Conservation (phyloP, 2,113 vertebrate genomes). For the Cryptomyrus ogoouensis region DNA sequence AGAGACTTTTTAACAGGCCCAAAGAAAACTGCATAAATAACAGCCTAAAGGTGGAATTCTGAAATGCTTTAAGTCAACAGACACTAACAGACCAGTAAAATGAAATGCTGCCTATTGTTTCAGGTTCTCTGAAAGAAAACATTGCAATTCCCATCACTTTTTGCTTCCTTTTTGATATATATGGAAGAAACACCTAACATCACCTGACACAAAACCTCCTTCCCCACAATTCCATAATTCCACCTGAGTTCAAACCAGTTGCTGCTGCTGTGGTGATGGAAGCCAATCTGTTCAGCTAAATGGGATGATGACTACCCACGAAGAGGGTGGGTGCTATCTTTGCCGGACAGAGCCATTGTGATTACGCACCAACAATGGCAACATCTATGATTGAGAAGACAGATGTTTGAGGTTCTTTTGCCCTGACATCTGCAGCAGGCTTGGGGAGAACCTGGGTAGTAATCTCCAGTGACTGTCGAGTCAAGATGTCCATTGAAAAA, state of each 20-base stretch:
- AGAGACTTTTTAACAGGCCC: constrained; percentile 32
- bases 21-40: constrained; percentile 29
- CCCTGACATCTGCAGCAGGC: background rate
- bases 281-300: constrained; percentile 41
- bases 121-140: background rate
- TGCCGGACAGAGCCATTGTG: constrained; percentile 51
- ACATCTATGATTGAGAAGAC: constrained; percentile 16
- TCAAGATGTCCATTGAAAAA: background rate
- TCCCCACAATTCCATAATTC: background rate
- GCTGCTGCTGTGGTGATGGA: constrained; percentile 43
- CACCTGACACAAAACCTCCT: background rate
- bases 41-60: background rate
- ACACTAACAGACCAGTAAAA: background rate
- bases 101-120: background rate
- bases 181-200: background rate
- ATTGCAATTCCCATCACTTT: background rate
- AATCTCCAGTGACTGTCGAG: background rate
- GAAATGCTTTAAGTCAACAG: background rate
- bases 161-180: background rate
- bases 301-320: background rate
- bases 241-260: constrained; percentile 16
- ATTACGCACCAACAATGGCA: constrained; percentile 42
- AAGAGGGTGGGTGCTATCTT: constrained; percentile 42
- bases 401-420: constrained; percentile 39
- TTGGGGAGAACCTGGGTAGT: background rate